phyloP scores from a whole-genome alignment of 2,888 invertebrate genomes.

The Chironomus tentans region DNA sequence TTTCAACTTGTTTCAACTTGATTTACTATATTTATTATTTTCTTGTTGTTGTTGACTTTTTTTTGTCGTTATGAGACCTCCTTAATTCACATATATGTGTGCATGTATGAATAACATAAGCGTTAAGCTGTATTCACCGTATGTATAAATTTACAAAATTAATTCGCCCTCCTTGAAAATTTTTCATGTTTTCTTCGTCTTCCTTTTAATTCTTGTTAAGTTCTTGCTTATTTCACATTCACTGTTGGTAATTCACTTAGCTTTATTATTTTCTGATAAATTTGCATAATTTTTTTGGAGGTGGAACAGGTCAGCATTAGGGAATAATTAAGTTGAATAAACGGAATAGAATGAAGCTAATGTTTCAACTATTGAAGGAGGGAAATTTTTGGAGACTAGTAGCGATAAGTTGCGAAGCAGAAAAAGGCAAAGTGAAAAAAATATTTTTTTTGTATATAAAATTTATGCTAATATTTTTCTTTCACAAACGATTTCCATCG shows the following conservation, averaged over 20 bases:
- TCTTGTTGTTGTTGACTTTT: not conserved
- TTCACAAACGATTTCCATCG: slow-evolving; percentile 11
- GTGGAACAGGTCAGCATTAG: no score
- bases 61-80: not conserved
- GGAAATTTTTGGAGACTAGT: not conserved
- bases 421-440: not conserved
- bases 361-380: not conserved
- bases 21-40: not conserved
- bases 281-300: no score
- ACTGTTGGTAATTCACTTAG: no score
- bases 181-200: no score
- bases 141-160: not conserved
- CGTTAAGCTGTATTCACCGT: not conserved
- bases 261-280: no score
- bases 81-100: not conserved
- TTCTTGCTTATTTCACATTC: no score
- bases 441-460: not conserved
- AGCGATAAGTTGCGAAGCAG: not conserved
- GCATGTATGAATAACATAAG: not conserved
- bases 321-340: not conserved
- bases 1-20: not conserved
- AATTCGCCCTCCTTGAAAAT: no score
- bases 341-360: not conserved
- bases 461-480: slow-evolving; percentile 15
- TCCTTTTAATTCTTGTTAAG: no score